phyloP scores from a whole-genome alignment of 2,888 invertebrate species.

The Oithona nana region DNA sequence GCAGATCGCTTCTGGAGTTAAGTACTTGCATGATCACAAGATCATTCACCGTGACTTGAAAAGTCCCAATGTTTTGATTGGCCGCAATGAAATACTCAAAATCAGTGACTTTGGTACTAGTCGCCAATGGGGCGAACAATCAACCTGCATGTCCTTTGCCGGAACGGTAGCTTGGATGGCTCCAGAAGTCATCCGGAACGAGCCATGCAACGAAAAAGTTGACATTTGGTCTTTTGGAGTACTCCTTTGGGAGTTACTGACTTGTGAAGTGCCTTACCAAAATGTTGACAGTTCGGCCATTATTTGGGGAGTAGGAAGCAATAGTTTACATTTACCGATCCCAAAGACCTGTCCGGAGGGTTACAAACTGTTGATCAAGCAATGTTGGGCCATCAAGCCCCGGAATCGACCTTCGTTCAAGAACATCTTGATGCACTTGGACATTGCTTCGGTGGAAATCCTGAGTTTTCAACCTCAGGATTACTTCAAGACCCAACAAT shows the following conservation, averaged over 20 bases:
- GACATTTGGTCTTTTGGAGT: constrained; percentile 63
- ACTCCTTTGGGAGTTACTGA: constrained; percentile 90
- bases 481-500: constrained; percentile 54
- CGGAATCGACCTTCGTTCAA: constrained; percentile 73
- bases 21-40: constrained; percentile 81
- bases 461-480: constrained; percentile 39
- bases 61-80: constrained; percentile 84
- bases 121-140: constrained; percentile 80
- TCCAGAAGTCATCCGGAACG: constrained; percentile 89
- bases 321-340: constrained; percentile 73
- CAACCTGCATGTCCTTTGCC: constrained; percentile 91
- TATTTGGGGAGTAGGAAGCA: constrained; percentile 93
- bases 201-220: constrained; percentile 83
- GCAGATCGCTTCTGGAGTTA: constrained; percentile 90
- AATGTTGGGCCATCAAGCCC: constrained; percentile 80
- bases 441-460: constrained; percentile 68
- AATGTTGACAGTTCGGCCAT: constrained; percentile 89
- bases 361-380: constrained; percentile 63
- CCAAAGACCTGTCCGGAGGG: constrained; percentile 71
- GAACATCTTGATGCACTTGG: constrained; percentile 73
- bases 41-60: constrained; percentile 97
- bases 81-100: constrained; percentile 60
- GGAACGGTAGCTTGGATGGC: constrained; percentile 99
- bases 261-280: constrained; percentile 78
- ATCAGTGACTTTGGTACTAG: constrained; percentile 97